Evolutionary conservation across 2,888 invertebrate genomes (phyloP).

Genomic region (Agriopis aurantiaria): DNA sequence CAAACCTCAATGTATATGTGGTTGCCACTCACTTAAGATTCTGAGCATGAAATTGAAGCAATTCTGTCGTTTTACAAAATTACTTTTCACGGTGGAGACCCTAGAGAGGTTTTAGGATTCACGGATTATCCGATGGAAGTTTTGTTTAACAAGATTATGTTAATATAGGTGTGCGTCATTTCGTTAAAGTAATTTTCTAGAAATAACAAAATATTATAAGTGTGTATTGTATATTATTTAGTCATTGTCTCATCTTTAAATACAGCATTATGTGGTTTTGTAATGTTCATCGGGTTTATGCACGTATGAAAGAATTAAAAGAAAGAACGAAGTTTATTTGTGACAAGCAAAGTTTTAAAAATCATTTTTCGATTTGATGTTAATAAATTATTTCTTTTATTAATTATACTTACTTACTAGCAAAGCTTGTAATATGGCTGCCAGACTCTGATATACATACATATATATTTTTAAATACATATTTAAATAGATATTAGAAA

Average conservation of each 20-base stretch:
- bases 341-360: too few species aligned
- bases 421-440: too few species aligned
- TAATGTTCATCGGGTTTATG: too few species aligned
- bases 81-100: constrained; percentile 27
- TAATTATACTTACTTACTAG: too few species aligned
- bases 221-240: neutral
- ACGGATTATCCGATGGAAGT: constrained; percentile 24
- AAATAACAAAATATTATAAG: neutral
- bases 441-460: too few species aligned
- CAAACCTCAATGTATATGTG: constrained; percentile 18
- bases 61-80: constrained; percentile 33
- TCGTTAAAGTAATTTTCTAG: constrained; percentile 10
- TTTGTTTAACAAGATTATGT: constrained; percentile 27
- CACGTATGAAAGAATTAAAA: too few species aligned
- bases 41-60: constrained; percentile 34
- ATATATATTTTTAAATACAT: too few species aligned
- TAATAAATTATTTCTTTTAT: too few species aligned
- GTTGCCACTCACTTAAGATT: constrained; percentile 34
- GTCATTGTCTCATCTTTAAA: neutral
- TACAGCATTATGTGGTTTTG: too few species aligned
- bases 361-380: too few species aligned
- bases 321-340: too few species aligned
- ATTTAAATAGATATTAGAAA: too few species aligned
- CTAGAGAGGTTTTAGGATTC: constrained; percentile 21
- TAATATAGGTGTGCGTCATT: constrained; percentile 16